Evolutionary conservation across 2,113 vertebrate genomes (phyloP).

Genomic region (Percopsis transmontana): DNA sequence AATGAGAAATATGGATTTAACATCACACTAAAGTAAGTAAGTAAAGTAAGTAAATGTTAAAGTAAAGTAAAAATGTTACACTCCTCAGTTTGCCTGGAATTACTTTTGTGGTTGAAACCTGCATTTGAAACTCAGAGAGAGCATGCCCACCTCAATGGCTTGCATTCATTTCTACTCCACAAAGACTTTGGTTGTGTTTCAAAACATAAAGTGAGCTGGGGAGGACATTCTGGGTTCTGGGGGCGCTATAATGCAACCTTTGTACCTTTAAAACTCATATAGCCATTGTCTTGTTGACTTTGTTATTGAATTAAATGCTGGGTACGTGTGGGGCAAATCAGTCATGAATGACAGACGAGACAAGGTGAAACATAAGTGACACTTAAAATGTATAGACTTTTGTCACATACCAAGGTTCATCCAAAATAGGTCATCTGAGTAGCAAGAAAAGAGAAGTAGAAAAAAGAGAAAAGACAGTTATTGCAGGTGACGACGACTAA

Average conservation of each 20-base stretch:
- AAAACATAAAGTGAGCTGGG: too few species aligned
- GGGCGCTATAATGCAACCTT: too few species aligned
- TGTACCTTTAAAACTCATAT: too few species aligned
- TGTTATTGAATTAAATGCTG: neutral
- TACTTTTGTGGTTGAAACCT: neutral
- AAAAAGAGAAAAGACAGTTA: slow-evolving; percentile 17
- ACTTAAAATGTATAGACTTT: neutral
- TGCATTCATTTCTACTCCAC: neutral
- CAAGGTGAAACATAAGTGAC: neutral
- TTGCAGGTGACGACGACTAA: too few species aligned
- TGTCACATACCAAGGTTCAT: slow-evolving; percentile 73
- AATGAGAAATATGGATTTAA: too few species aligned
- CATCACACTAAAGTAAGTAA: too few species aligned
- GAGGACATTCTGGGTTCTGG: too few species aligned
- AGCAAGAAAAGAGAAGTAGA: slow-evolving; percentile 35
- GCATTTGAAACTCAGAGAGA: neutral
- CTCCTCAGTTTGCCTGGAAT: too few species aligned
- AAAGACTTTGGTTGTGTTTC: too few species aligned
- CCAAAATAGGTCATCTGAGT: slow-evolving; percentile 66
- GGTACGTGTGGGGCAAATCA: neutral
- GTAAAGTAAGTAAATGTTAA: too few species aligned
- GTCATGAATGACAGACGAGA: neutral
- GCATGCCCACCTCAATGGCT: neutral
- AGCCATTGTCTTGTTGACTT: too few species aligned
- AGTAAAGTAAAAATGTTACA: too few species aligned